phyloP scores from a whole-genome alignment of 1,140 invertebrate genomes.

The Atta texana region DNA sequence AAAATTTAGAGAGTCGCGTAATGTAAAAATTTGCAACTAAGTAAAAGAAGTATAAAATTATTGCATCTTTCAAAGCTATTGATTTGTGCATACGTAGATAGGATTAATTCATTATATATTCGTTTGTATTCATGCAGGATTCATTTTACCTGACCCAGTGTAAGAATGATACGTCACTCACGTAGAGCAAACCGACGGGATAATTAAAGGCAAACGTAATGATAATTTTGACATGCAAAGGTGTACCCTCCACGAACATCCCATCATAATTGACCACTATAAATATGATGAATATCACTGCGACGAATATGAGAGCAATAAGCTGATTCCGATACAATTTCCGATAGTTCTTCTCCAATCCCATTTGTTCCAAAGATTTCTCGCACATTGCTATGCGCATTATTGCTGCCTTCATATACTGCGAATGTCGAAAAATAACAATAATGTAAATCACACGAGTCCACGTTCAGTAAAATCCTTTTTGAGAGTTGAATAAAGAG shows the following conservation, averaged over 20 bases:
- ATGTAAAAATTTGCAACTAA: not conserved
- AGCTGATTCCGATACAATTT: slow-evolving; percentile 35
- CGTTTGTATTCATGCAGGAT: not conserved
- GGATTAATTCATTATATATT: not conserved
- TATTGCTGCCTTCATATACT: slow-evolving; percentile 32
- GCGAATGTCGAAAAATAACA: slow-evolving; percentile 6
- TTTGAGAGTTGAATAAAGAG: not conserved
- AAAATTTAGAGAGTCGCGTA: not conserved
- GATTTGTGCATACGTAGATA: not conserved
- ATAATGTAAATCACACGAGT: not conserved
- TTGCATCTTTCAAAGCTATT: not conserved
- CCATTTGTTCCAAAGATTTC: slow-evolving; percentile 60
- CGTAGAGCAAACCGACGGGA: slow-evolving; percentile 33
- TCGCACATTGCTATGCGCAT: slow-evolving; percentile 48
- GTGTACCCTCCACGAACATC: not conserved
- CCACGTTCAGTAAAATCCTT: not conserved
- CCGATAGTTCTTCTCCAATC: slow-evolving; percentile 47
- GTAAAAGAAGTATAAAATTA: not conserved
- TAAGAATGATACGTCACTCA: slow-evolving; percentile 64
- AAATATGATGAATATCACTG: not conserved
- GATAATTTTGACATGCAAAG: not conserved
- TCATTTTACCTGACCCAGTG: slow-evolving; percentile 66
- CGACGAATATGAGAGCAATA: not conserved
- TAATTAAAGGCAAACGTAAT: not conserved
- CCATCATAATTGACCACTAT: not conserved